These are phyloP conservation scores for Cyclophora albipunctata DNA, from an alignment of 2,888 invertebrate species.

Conservation along the genomic window DNA sequence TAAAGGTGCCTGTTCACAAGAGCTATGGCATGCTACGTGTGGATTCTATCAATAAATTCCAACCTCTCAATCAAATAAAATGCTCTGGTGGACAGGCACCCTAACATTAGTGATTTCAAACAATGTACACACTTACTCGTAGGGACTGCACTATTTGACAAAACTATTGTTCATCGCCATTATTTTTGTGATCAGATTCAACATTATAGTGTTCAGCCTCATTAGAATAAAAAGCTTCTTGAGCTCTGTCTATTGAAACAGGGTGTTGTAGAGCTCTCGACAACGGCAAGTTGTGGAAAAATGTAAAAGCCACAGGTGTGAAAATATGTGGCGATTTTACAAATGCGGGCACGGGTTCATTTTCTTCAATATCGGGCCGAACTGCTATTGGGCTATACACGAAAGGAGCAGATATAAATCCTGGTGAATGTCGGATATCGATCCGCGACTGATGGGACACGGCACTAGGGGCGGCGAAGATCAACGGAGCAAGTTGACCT, in stretches of 20 bases:
- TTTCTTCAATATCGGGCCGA: constrained; percentile 17
- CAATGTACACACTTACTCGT: too few relatives aligned
- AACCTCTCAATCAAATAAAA: too few relatives aligned
- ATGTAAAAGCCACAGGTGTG: constrained; percentile 43
- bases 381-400: constrained; percentile 43
- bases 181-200: constrained; percentile 6
- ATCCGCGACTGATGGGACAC: constrained; percentile 75
- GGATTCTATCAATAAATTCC: too few relatives aligned
- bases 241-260: constrained; percentile 38
- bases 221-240: constrained; percentile 15
- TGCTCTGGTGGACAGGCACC: too few relatives aligned
- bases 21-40: too few relatives aligned
- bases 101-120: too few relatives aligned
- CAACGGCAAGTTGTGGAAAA: constrained; percentile 52
- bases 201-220: constrained; percentile 6
- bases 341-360: constrained; percentile 4
- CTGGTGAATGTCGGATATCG: constrained; percentile 56
- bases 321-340: constrained; percentile 27
- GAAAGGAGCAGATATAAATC: constrained; percentile 36
- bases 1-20: too few relatives aligned
- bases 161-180: neutral
- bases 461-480: constrained; percentile 67
- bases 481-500: constrained; percentile 43
- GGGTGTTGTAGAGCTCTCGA: constrained; percentile 54
- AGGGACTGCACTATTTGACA: too few relatives aligned